Evolutionary conservation across 2,797 vertebrate genomes (phyloP).

Genomic region (Malacoctenus gilli): DNA sequence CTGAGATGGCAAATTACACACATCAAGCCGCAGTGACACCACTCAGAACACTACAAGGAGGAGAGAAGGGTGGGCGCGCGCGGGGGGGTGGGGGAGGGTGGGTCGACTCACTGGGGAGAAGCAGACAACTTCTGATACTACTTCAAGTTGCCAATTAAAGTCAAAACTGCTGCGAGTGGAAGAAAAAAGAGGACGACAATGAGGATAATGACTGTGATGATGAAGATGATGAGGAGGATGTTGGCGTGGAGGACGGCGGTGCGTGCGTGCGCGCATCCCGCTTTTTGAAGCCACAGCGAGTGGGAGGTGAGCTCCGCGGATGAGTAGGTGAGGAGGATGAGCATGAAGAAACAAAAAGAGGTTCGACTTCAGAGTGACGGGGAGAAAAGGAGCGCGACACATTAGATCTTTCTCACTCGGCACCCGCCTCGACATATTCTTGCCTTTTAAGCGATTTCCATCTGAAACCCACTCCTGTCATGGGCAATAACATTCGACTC

Average conservation of each 20-base stretch:
- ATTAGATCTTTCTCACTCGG: slow-evolving; percentile 59
- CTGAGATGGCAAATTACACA: slow-evolving; percentile 67
- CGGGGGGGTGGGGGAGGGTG: slow-evolving; percentile 21
- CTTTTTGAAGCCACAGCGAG: slow-evolving; percentile 47
- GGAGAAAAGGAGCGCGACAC: slow-evolving; percentile 40
- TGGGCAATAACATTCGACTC: slow-evolving; percentile 62
- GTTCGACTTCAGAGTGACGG: slow-evolving; percentile 53
- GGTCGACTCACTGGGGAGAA: slow-evolving; percentile 57
- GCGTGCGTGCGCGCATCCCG: slow-evolving; percentile 8
- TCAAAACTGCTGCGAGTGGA: slow-evolving; percentile 56
- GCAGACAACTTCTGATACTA: slow-evolving; percentile 53
- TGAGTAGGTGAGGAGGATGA: slow-evolving; percentile 45
- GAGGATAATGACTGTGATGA: slow-evolving; percentile 45
- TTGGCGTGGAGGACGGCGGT: slow-evolving; percentile 29
- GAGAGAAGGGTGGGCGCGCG: slow-evolving; percentile 14
- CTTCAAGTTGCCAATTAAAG: slow-evolving; percentile 74
- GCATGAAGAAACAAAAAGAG: slow-evolving; percentile 41
- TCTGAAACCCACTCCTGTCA: slow-evolving; percentile 69
- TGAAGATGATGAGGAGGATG: slow-evolving; percentile 29
- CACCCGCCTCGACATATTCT: slow-evolving; percentile 59
- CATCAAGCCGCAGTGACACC: slow-evolving; percentile 60
- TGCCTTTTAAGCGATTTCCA: slow-evolving; percentile 70
- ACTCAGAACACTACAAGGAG: slow-evolving; percentile 48
- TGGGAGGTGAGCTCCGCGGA: slow-evolving; percentile 41
- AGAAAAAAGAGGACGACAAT: slow-evolving; percentile 58